phyloP scores from a whole-genome alignment of 1,140 invertebrate species.

The Microplitis mediator region DNA sequence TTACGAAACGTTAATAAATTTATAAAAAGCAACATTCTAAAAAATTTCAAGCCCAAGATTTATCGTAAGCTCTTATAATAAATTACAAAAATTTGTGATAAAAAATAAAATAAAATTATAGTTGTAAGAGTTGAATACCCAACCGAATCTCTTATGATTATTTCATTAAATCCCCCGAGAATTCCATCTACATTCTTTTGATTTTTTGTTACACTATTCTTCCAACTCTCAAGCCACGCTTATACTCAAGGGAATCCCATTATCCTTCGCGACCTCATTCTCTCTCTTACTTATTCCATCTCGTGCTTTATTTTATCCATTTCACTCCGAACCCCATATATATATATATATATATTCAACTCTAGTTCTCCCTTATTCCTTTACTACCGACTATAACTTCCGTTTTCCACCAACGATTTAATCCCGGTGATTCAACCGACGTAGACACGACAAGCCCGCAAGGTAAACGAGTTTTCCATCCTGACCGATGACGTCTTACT shows the following conservation, averaged over 20 bases:
- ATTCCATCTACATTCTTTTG: slow-evolving; percentile 5
- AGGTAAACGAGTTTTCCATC: neutral
- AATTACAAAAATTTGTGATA: neutral
- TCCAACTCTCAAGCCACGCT: slow-evolving; percentile 2
- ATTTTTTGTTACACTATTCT: slow-evolving; percentile 11
- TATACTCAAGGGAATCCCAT: slow-evolving; percentile 22
- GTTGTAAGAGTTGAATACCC: too few species aligned
- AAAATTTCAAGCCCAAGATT: too few species aligned
- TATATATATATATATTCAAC: too few species aligned
- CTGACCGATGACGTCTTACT: neutral
- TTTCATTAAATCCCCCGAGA: slow-evolving; percentile 2
- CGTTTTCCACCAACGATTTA: slow-evolving; percentile 20
- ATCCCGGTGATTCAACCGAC: slow-evolving; percentile 22
- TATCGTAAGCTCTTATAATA: neutral
- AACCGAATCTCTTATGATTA: slow-evolving; percentile 1
- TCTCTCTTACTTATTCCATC: neutral
- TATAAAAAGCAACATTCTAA: too few species aligned
- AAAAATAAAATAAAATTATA: too few species aligned
- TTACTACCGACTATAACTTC: slow-evolving; percentile 9
- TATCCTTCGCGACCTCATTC: slow-evolving; percentile 21
- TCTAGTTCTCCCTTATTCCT: neutral
- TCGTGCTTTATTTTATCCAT: slow-evolving; percentile 8
- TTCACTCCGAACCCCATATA: neutral
- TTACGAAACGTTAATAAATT: too few species aligned
- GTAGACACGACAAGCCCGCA: neutral